These are phyloP conservation scores for Euleptes europaea DNA, from an alignment of 2,113 vertebrate genomes.

Conservation along the genomic window DNA sequence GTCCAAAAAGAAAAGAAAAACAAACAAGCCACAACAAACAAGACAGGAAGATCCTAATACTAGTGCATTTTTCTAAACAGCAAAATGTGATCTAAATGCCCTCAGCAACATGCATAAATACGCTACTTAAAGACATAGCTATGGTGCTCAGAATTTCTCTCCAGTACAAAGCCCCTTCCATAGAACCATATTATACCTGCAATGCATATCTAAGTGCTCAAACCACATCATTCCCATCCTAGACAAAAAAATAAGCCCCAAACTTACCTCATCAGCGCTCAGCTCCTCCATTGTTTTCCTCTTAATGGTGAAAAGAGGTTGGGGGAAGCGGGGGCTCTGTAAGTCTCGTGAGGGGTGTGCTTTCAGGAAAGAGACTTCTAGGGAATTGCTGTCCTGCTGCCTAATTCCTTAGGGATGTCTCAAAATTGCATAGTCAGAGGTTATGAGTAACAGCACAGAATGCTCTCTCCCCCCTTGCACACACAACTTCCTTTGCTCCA, in stretches of 20 bases:
- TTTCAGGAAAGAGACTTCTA: conserved; percentile 18
- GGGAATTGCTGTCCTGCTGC: conserved; percentile 56
- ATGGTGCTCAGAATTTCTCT: background rate
- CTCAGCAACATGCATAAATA: background rate
- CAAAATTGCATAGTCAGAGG: conserved; percentile 79
- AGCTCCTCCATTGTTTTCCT: conserved; percentile 94
- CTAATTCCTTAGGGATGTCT: conserved; percentile 66
- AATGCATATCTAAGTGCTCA: background rate
- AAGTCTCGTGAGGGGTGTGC: conserved; percentile 35
- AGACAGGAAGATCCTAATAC: background rate
- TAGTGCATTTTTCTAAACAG: background rate
- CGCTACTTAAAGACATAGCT: background rate
- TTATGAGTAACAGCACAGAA: conserved; percentile 50
- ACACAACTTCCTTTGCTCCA: background rate
- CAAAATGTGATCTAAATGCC: background rate
- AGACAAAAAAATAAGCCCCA: background rate
- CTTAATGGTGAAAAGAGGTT: conserved; percentile 79
- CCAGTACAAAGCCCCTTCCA: background rate
- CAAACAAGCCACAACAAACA: accelerated
- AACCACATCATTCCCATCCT: conserved; percentile 7
- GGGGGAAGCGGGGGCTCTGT: conserved; percentile 53
- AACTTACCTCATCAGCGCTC: conserved; percentile 96
- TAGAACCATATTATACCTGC: too few species aligned
- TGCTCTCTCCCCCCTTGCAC: conserved; percentile 14
- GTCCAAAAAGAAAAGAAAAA: background rate